These are phyloP conservation scores for Limonius californicus DNA, from an alignment of 1,140 invertebrate genomes.

Conservation along the genomic window DNA sequence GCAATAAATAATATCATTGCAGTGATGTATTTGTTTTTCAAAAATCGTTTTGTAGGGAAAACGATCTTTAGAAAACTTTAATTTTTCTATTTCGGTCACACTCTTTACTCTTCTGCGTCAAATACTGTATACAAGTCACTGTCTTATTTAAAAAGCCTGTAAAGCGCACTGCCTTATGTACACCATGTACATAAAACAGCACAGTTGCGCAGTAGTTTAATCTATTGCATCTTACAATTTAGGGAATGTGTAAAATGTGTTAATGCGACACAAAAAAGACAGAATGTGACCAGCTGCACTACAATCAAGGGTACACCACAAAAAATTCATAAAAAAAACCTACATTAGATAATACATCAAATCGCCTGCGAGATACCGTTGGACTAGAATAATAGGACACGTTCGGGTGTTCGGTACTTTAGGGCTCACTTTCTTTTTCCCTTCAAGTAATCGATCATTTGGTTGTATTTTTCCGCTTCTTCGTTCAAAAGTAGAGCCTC, in stretches of 20 bases:
- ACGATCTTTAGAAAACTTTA: too few relatives aligned
- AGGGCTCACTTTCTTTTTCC: constrained; percentile 39
- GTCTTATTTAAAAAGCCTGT: too few relatives aligned
- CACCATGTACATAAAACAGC: too few relatives aligned
- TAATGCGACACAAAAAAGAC: not conserved
- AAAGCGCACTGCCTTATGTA: too few relatives aligned
- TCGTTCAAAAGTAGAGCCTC: constrained; percentile 79
- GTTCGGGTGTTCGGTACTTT: constrained; percentile 1
- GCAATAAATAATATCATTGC: constrained; percentile 7
- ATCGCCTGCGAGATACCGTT: constrained; percentile 35
- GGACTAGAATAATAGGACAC: constrained; percentile 45
- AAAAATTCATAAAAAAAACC: constrained; percentile 3
- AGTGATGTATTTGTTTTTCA: constrained; percentile 1
- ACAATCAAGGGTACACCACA: constrained; percentile 11
- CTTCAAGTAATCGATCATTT: constrained; percentile 52
- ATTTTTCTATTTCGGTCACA: not conserved
- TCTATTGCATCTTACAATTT: not conserved
- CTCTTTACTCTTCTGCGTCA: too few relatives aligned
- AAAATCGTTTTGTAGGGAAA: not conserved
- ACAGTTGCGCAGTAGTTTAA: too few relatives aligned
- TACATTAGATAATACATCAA: constrained; percentile 35
- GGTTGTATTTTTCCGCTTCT: constrained; percentile 70
- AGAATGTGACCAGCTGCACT: not conserved
- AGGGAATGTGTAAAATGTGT: not conserved
- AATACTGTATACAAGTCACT: too few relatives aligned